Percentiles rank a stretch among this genome's conserved stretches.
phyloP scores from a whole-genome alignment of 1,140 invertebrate genomes.

The Hormaphis cornu region DNA sequence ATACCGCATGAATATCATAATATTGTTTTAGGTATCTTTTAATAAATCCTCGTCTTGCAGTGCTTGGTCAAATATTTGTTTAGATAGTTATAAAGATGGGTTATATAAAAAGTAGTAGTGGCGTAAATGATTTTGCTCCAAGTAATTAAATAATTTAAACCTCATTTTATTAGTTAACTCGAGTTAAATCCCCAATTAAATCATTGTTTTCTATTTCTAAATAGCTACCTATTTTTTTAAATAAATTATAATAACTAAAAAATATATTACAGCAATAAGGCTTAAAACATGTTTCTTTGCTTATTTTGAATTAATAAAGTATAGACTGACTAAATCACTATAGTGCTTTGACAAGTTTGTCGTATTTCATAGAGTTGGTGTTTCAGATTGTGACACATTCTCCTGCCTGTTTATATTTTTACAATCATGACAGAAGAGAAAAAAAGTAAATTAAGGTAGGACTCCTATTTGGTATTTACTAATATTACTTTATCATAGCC shows the following conservation, averaged over 20 bases:
- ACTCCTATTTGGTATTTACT: slow-evolving; percentile 27
- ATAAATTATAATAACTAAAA: not conserved
- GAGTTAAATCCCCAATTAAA: too few species aligned
- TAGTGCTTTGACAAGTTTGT: slow-evolving; percentile 13
- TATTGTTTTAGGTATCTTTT: not conserved
- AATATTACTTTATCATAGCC: slow-evolving; percentile 23
- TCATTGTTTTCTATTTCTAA: not conserved
- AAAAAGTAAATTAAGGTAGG: slow-evolving; percentile 33
- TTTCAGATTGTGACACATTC: slow-evolving; percentile 33
- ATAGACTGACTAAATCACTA: not conserved
- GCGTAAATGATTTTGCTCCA: too few species aligned
- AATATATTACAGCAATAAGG: too few species aligned
- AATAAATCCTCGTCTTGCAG: not conserved
- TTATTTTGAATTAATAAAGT: not conserved
- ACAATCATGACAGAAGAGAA: slow-evolving; percentile 31
- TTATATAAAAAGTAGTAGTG: too few species aligned
- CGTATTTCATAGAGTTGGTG: slow-evolving; percentile 28
- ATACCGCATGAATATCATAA: not conserved
- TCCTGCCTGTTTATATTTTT: slow-evolving; percentile 30
- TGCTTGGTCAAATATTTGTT: not conserved
- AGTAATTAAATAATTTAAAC: too few species aligned
- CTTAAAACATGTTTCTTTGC: too few species aligned
- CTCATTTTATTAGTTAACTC: too few species aligned
- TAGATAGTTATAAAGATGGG: not conserved
- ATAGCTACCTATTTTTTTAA: not conserved